Percentiles rank a stretch among this genome's conserved stretches.
These are phyloP conservation scores for Leuciscus waleckii DNA, from an alignment of 2,797 vertebrate species.

Conservation along the genomic window DNA sequence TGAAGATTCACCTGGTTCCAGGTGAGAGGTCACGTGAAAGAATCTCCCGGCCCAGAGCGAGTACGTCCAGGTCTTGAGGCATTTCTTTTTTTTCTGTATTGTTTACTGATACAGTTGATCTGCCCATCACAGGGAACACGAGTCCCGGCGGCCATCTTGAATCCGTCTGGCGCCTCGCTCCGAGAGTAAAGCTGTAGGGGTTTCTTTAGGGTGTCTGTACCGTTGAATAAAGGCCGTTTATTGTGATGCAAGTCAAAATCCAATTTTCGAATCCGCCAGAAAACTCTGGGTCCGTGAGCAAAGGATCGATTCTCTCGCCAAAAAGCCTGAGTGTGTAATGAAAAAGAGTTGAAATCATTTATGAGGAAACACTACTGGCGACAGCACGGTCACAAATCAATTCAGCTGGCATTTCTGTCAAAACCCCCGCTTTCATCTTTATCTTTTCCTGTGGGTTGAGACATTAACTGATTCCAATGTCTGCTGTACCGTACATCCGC, in stretches of 20 bases:
- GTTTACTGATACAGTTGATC: constrained; percentile 48
- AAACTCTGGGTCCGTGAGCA: constrained; percentile 4
- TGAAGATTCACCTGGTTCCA: constrained; percentile 48
- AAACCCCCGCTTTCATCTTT: constrained; percentile 50
- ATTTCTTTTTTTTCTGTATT: constrained; percentile 12
- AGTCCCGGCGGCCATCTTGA: constrained; percentile 47
- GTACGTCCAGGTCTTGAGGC: constrained; percentile 36
- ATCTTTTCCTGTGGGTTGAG: constrained; percentile 49
- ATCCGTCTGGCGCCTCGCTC: constrained; percentile 33
- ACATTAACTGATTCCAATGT: constrained; percentile 43
- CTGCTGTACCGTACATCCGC: too few species aligned
- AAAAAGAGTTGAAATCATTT: constrained; percentile 78
- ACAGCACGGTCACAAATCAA: constrained; percentile 25
- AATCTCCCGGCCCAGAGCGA: constrained; percentile 24
- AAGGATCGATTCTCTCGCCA: neutral
- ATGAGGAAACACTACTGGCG: constrained; percentile 69
- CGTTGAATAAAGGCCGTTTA: constrained; percentile 44
- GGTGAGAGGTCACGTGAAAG: constrained; percentile 24
- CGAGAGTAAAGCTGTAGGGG: constrained; percentile 48
- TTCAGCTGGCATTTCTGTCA: constrained; percentile 26
- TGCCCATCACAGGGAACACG: constrained; percentile 32
- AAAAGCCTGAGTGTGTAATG: constrained; percentile 41
- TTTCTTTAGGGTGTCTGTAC: constrained; percentile 46
- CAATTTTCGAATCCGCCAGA: constrained; percentile 51
- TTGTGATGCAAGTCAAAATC: constrained; percentile 38